Percentiles rank a stretch among this genome's conserved stretches.
Evolutionary conservation across 1,140 invertebrate genomes (phyloP).

Genomic region (Drosophila biarmipes): DNA sequence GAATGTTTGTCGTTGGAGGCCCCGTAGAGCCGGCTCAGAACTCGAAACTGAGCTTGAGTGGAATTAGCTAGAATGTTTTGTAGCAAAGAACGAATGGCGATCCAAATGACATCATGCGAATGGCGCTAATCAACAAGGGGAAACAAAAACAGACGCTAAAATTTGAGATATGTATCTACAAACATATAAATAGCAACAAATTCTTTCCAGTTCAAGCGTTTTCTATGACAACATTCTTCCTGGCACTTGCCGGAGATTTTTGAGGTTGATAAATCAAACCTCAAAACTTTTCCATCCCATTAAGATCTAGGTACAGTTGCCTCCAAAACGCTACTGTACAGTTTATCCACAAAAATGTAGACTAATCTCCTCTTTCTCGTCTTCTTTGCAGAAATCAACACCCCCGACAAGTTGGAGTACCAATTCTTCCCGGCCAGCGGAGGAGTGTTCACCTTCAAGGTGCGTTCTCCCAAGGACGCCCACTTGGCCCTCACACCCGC

Average conservation of each 20-base stretch:
- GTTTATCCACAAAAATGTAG: neutral
- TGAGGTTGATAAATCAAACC: constrained; percentile 20
- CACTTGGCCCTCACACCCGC: constrained; percentile 90
- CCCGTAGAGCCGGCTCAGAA: constrained; percentile 21
- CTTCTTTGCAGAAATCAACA: constrained; percentile 88
- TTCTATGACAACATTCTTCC: constrained; percentile 19
- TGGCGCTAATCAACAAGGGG: constrained; percentile 36
- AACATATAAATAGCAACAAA: constrained; percentile 29
- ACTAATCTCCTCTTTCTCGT: constrained; percentile 28
- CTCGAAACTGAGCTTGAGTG: constrained; percentile 33
- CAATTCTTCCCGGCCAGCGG: constrained; percentile 89
- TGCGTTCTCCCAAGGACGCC: constrained; percentile 91
- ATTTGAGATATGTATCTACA: constrained; percentile 27
- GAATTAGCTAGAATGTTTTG: constrained; percentile 45
- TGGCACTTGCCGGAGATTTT: constrained; percentile 22
- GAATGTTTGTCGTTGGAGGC: constrained; percentile 25
- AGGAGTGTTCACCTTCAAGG: constrained; percentile 89
- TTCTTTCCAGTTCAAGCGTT: constrained; percentile 18
- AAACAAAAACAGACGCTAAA: constrained; percentile 63
- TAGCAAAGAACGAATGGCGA: constrained; percentile 32
- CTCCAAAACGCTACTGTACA: neutral
- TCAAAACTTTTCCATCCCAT: constrained; percentile 14
- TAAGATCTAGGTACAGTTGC: constrained; percentile 20
- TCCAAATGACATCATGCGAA: constrained; percentile 69
- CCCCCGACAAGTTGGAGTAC: constrained; percentile 92